Conservation (phyloP, 2,113 vertebrate species). For the Callorhinus ursinus region DNA sequence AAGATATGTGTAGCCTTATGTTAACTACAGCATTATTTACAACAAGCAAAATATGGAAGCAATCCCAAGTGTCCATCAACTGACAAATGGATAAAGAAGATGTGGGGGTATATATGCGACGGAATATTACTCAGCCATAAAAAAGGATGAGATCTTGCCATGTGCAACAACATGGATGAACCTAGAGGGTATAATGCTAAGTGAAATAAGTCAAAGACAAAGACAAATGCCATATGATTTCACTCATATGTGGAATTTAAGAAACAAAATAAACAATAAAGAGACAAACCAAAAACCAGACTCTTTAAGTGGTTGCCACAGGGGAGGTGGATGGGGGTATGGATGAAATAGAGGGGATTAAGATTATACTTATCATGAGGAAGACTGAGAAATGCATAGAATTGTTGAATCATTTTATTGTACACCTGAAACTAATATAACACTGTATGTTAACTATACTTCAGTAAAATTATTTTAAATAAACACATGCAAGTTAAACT, state of each 20-base stretch:
- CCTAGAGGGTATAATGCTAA: background rate
- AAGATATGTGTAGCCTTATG: background rate
- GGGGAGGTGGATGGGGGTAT: background rate
- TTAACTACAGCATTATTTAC: background rate
- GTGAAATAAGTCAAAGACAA: background rate
- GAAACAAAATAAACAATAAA: background rate
- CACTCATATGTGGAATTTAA: background rate
- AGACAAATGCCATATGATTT: background rate
- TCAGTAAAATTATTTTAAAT: background rate
- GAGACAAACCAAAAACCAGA: background rate
- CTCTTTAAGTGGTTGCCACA: background rate
- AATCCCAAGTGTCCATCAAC: background rate
- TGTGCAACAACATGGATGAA: background rate
- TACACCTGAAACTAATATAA: background rate
- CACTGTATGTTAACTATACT: background rate
- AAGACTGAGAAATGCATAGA: background rate
- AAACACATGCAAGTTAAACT: background rate
- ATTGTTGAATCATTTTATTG: background rate
- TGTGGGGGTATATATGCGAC: background rate
- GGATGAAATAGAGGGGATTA: background rate
- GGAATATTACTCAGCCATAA: background rate
- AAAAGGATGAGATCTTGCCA: background rate
- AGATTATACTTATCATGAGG: background rate
- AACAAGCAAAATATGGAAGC: background rate
- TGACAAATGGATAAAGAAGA: background rate